Percentiles rank a stretch among this genome's conserved stretches.
Conservation (phyloP, 2,797 vertebrate genomes). For the Danio kyathit region DNA sequence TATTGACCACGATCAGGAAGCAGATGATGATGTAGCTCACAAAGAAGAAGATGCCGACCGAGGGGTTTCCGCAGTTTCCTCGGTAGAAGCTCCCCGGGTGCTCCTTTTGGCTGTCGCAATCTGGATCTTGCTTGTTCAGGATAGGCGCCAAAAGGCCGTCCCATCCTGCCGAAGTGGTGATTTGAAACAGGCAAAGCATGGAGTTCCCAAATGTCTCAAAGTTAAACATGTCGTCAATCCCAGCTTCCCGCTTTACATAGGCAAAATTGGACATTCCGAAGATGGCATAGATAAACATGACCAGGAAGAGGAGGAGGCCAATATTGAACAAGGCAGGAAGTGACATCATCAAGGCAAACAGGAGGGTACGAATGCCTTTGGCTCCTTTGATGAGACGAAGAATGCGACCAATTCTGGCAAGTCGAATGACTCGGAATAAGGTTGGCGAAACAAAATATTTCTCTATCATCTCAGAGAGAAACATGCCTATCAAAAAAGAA, state of each 20-base stretch:
- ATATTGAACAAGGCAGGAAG: conserved; percentile 97
- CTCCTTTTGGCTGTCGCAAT: conserved; percentile 88
- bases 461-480: conserved; percentile 90
- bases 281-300: conserved; percentile 99
- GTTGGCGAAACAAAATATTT: conserved; percentile 97
- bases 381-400: conserved; percentile 97
- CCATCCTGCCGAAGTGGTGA: conserved; percentile 96
- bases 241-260: conserved; percentile 91
- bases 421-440: conserved; percentile 94
- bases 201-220: conserved; percentile 98
- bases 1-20: conserved; percentile 96
- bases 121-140: conserved; percentile 89
- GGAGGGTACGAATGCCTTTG: conserved; percentile 95
- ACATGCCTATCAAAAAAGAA: conserved; percentile 86
- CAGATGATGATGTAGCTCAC: conserved; percentile 98
- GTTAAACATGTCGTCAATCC: conserved; percentile 98
- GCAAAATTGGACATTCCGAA: conserved; percentile 99
- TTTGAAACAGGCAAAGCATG: conserved; percentile 97
- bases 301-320: conserved; percentile 94
- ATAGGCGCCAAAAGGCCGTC: conserved; percentile 90
- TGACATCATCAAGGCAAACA: conserved; percentile 99
- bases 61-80: conserved; percentile 92
- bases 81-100: conserved; percentile 88
- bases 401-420: conserved; percentile 94
- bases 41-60: conserved; percentile 93